Evolutionary conservation across 2,888 invertebrate genomes (phyloP).

Genomic region (Stramonita haemastoma): DNA sequence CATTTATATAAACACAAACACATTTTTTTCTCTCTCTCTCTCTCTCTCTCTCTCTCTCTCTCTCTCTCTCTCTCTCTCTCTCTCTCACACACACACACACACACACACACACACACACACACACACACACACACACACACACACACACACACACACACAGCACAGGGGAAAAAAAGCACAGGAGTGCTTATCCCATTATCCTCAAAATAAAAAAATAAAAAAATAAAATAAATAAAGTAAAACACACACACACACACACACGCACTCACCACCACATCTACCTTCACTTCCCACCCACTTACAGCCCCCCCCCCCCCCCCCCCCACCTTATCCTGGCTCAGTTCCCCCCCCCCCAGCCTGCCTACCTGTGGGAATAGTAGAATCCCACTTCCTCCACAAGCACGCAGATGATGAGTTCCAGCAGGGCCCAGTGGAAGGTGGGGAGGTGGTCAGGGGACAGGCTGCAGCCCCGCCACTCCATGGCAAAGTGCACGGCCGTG

Average conservation of each 20-base stretch:
- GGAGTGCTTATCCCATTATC: too few species aligned
- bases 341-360: neutral
- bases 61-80: too few species aligned
- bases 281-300: conserved; percentile 73
- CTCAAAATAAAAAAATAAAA: too few species aligned
- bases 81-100: too few species aligned
- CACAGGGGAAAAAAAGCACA: too few species aligned
- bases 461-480: conserved; percentile 84
- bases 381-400: conserved; percentile 89
- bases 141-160: too few species aligned
- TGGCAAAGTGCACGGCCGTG: conserved; percentile 82
- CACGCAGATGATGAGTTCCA: conserved; percentile 85
- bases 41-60: too few species aligned
- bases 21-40: too few species aligned
- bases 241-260: too few species aligned
- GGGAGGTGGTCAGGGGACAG: conserved; percentile 83
- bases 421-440: conserved; percentile 85
- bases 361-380: conserved; percentile 88
- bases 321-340: conserved; percentile 74
- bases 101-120: too few species aligned
- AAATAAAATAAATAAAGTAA: neutral
- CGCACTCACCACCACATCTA: neutral
- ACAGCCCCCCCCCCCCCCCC: neutral
- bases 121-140: too few species aligned
- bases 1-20: too few species aligned